Evolutionary conservation across 2,797 vertebrate species (phyloP), one percentile per base, ranked within the genome.

Genomic region (Malacoctenus gilli): DNA sequence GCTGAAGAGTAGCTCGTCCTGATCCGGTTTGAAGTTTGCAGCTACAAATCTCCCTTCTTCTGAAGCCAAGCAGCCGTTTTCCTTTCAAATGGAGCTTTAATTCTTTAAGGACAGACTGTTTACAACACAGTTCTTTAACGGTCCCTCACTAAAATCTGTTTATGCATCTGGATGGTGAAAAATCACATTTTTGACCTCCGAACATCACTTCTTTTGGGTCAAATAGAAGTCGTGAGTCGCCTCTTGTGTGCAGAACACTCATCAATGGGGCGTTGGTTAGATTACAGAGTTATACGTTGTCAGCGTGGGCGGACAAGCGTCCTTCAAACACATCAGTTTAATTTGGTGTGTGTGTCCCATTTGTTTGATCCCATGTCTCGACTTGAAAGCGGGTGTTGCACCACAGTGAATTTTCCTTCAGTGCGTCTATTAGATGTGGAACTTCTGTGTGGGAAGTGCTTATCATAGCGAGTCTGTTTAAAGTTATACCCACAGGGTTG

Each of bases 381-480:
- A 56, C 57, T 52, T 32, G 30, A 53, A 50, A 55, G 50, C 19
- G 35, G 30, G 58, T 65, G 71, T 74, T 58, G 25, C 72, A 74
- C 52, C 57, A 43, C 32, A 30, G 38, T 23, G 56, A 62, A 49
- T 64, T 64, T 64, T 36, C 59, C 28, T 13, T 55, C 57, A 55
- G 48, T 35, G 22, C 48, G 59, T 71, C 53, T 53, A 40, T 66
- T 59, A 56, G 34, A 43, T 66, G 59, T 57, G 25, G 59, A 72
- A 55, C 69, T 55, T 63, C 57, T 73, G 61, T 60, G 79, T 79
- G 73, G 66, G 75, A 75, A 69, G 65, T 70, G 65, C 68, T 81
- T 56, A 76, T 69, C 72, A 75, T 83, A 43, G 57, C 57, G 59
- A 52, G 35, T 56, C 63, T 58, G 59, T 84, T 83, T 71, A 49